Conservation (phyloP, 1,140 invertebrate species). For the Drosophila sp. region DNA sequence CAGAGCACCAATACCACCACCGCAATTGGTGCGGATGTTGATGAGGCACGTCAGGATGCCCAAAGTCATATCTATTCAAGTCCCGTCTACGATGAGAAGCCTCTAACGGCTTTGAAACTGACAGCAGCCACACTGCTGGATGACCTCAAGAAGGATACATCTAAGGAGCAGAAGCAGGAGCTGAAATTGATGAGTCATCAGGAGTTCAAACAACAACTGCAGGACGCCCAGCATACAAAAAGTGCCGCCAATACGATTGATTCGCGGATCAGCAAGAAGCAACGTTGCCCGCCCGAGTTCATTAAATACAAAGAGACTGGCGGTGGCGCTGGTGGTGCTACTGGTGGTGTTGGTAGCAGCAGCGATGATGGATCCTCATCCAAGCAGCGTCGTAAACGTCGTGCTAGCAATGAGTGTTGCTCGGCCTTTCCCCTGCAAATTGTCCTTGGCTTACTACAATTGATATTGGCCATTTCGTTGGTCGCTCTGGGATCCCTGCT, state of each 20-base stretch:
- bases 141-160: constrained; percentile 35
- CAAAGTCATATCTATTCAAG: constrained; percentile 82
- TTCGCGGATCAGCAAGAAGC: constrained; percentile 80
- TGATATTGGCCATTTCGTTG: constrained; percentile 73
- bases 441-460: constrained; percentile 71
- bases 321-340: constrained; percentile 29
- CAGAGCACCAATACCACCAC: constrained; percentile 72
- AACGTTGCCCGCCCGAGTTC: constrained; percentile 74
- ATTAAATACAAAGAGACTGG: constrained; percentile 70
- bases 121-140: constrained; percentile 55
- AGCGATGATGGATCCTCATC: constrained; percentile 49
- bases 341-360: constrained; percentile 30
- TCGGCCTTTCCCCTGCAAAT: constrained; percentile 77
- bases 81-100: constrained; percentile 79
- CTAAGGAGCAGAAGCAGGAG: constrained; percentile 36
- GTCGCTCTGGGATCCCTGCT: constrained; percentile 75
- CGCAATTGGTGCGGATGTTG: constrained; percentile 37
- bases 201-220: constrained; percentile 74
- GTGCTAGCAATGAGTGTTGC: constrained; percentile 68
- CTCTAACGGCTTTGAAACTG: constrained; percentile 52
- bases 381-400: constrained; percentile 50
- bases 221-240: constrained; percentile 55
- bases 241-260: constrained; percentile 62
- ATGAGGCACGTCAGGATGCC: constrained; percentile 62
- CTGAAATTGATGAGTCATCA: constrained; percentile 73